phyloP scores from a whole-genome alignment of 2,888 invertebrate genomes.

The Proisotoma minuta region DNA sequence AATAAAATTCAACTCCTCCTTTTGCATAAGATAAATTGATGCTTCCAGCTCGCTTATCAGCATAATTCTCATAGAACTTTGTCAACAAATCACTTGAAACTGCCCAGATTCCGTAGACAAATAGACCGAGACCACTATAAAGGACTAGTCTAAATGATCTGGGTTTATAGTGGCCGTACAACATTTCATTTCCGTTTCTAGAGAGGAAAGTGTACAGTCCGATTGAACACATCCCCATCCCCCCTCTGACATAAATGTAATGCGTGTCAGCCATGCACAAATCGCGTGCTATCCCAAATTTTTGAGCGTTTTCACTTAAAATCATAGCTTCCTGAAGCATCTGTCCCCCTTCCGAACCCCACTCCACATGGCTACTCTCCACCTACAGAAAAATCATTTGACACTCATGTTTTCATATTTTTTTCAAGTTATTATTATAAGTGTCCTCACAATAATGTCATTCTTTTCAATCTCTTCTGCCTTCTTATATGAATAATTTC shows the following conservation, averaged over 20 bases:
- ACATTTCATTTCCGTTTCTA: conserved; percentile 55
- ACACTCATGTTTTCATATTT: conserved; percentile 3
- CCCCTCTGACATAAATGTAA: conserved; percentile 58
- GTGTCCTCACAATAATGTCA: conserved; percentile 25
- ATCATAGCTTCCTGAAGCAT: conserved; percentile 63
- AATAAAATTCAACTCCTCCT: conserved; percentile 72
- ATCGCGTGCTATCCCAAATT: conserved; percentile 74
- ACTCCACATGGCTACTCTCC: conserved; percentile 61
- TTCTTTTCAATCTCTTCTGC: conserved; percentile 55
- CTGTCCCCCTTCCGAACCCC: conserved; percentile 61
- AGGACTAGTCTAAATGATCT: conserved; percentile 52
- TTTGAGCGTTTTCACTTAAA: conserved; percentile 71
- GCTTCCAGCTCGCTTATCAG: conserved; percentile 61
- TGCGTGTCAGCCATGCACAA: conserved; percentile 61
- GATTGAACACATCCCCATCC: conserved; percentile 55
- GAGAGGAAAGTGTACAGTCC: conserved; percentile 57
- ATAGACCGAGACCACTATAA: conserved; percentile 59
- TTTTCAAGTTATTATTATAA: background rate
- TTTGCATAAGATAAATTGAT: conserved; percentile 62
- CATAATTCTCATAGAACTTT: conserved; percentile 59
- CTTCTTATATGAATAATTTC: conserved; percentile 62
- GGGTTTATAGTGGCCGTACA: conserved; percentile 59
- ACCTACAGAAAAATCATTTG: conserved; percentile 58
- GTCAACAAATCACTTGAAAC: conserved; percentile 63
- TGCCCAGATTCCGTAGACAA: conserved; percentile 61